Base-by-base conservation (phyloP, 2,113 vertebrate genomes). In the Spea bombifrons region DNA sequence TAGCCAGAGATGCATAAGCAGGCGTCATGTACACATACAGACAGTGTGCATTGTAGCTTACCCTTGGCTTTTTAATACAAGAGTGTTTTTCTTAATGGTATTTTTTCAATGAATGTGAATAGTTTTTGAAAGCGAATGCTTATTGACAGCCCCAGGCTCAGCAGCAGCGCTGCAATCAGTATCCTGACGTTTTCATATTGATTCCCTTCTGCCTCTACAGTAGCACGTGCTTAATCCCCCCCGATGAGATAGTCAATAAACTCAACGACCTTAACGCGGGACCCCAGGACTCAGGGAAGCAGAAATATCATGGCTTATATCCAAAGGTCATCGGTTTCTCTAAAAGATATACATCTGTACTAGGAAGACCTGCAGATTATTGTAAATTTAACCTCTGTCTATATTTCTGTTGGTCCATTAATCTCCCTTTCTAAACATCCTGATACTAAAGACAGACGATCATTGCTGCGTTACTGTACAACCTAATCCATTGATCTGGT, bases 301-400 rank as follows among this genome's bases (percentile, higher is more conserved):
- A 59, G 71, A 80, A 80, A 74, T 80, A 80, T 80, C 71, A 80
- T 74, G 12, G 78, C 44, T n/a, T 16, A 67, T 61, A 80, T 68
- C 64, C 71, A 74, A 80, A 80, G 71, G 78, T 80, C 78, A 45
- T 4, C 71, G 16, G 45, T 15, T 80, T 72, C 64, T 73, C 55
- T 68, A 49, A 70, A 70, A 76, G 16, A 73, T 73, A 80, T 73
- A 67, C 13, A 66, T 80, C 71, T 80, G 43, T 67, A 73, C 73
- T 67, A 67, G 44, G 13, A 61, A 46, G 64, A 48, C n/a, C 15
- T 17, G 8, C 17, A 57, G 63, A 79, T 73, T 70, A 50, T 16
- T n/a, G 9, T 7, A 68, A 47, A 47, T 15, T 5, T 15, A 44
- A 16, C 69, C 50, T 55, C 16, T 43, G 16, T 8, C 55, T 13